Conservation (phyloP, 2,113 vertebrate genomes). For the Sclerurus mexicanus region DNA sequence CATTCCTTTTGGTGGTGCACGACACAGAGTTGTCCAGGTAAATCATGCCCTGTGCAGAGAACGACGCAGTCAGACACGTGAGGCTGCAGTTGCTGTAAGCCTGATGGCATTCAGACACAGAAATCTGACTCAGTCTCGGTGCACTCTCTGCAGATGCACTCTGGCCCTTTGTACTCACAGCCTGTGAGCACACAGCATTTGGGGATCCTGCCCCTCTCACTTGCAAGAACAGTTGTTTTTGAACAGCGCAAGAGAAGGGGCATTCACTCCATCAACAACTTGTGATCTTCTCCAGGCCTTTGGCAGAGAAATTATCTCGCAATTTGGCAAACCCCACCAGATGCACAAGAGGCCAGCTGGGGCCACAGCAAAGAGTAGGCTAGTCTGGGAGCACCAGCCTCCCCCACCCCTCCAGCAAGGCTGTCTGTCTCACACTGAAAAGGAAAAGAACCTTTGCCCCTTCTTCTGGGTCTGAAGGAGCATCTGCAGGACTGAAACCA, state of each 20-base stretch:
- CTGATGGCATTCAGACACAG: not conserved
- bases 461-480: not conserved
- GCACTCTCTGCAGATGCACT: not conserved
- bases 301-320: slow-evolving; percentile 2
- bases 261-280: not conserved
- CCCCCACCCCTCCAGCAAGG: not conserved
- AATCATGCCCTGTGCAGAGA: rapidly evolving
- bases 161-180: not conserved
- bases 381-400: not conserved
- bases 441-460: slow-evolving; percentile 48
- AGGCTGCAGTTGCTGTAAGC: not conserved
- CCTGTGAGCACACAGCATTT: not conserved
- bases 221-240: not conserved
- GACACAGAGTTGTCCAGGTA: not conserved
- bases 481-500: slow-evolving; percentile 53
- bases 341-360: not conserved
- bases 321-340: slow-evolving; percentile 40
- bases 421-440: not conserved
- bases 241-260: not conserved
- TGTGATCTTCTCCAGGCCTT: slow-evolving; percentile 31
- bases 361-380: not conserved
- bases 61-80: rapidly evolving
- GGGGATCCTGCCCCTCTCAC: not conserved
- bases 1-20: not conserved
- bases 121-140: not conserved